Percentiles rank a stretch among this genome's conserved stretches.
Evolutionary conservation across 2,113 vertebrate genomes (phyloP).

Genomic region (Xenopus tropicalis): UCB_Xtro_10.0 CM004447.2:31483501-31484000

Average conservation of each 20-base stretch:
- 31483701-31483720: constrained; percentile 73
- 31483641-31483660: constrained; percentile 35
- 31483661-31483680: constrained; percentile 62
- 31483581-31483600: too few relatives aligned
- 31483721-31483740: constrained; percentile 71
- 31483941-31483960: constrained; percentile 68
- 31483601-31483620: not conserved
- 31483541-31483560: too few relatives aligned
- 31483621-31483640: not conserved
- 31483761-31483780: constrained; percentile 63
- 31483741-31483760: constrained; percentile 76
- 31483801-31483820: constrained; percentile 80
- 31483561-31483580: too few relatives aligned
- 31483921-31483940: constrained; percentile 71
- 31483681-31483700: constrained; percentile 70
- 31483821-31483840: constrained; percentile 88
- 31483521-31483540: too few relatives aligned
- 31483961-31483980: constrained; percentile 58
- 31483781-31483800: constrained; percentile 81
- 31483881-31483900: constrained; percentile 96
- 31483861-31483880: constrained; percentile 80
- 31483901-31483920: constrained; percentile 87
- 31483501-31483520: too few relatives aligned
- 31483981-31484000: constrained; percentile 47
- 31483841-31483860: constrained; percentile 77